A percentile compares a stretch with the other conserved stretches of the same genome.
These are phyloP conservation scores for Sycophila texana DNA, from an alignment of 2,888 invertebrate species.

Conservation along the genomic window DNA sequence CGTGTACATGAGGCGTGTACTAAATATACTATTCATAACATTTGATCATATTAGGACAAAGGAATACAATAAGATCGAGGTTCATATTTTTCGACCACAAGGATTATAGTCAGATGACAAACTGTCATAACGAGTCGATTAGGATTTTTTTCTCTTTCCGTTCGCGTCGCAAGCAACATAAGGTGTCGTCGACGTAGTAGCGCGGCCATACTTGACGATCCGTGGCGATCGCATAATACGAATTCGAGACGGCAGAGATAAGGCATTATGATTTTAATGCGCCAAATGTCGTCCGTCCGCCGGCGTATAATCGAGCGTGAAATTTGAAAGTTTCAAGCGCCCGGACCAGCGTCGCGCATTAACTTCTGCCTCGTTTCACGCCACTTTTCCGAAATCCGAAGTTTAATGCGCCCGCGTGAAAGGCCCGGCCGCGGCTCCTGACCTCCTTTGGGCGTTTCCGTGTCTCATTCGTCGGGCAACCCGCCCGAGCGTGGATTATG, in stretches of 20 bases:
- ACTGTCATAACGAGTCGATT: not conserved
- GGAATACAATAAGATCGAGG: no score
- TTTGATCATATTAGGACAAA: no score
- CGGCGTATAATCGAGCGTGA: slow-evolving; percentile 73
- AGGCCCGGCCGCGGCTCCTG: not conserved
- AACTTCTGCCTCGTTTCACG: slow-evolving; percentile 64
- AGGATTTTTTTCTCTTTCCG: slow-evolving; percentile 23
- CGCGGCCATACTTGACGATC: slow-evolving; percentile 39
- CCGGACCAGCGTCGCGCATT: slow-evolving; percentile 51
- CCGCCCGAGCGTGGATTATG: slow-evolving; percentile 20
- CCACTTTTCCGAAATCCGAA: slow-evolving; percentile 60
- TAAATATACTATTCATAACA: no score
- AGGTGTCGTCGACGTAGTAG: slow-evolving; percentile 13
- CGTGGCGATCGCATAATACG: slow-evolving; percentile 58
- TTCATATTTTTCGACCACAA: no score
- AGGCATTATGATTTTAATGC: slow-evolving; percentile 70
- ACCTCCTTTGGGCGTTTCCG: not conserved
- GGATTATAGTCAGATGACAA: no score
- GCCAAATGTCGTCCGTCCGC: slow-evolving; percentile 69
- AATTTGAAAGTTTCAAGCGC: slow-evolving; percentile 72
- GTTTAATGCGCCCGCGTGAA: slow-evolving; percentile 17
- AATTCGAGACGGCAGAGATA: slow-evolving; percentile 65
- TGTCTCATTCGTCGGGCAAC: slow-evolving; percentile 14
- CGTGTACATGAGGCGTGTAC: no score
- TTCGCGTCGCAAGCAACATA: slow-evolving; percentile 34